phyloP scores from a whole-genome alignment of 2,888 invertebrate species.

The Caenorhabditis panamensis region DNA sequence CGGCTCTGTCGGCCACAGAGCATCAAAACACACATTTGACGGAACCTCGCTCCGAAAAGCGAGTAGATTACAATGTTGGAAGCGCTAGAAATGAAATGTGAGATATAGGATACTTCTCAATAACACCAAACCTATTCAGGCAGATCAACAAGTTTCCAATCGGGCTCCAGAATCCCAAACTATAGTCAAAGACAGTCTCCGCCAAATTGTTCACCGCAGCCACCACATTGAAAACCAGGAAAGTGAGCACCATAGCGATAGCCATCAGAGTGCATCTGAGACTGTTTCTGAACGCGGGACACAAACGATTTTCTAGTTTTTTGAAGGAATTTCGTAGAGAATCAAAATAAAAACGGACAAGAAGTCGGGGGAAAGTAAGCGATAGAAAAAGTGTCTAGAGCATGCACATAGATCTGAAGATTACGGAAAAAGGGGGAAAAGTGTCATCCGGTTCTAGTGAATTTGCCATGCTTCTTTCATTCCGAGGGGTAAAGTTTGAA shows the following conservation, averaged over 20 bases:
- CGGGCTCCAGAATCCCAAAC: conserved; percentile 56
- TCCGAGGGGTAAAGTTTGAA: not conserved
- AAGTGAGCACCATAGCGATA: conserved; percentile 76
- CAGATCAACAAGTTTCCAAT: conserved; percentile 79
- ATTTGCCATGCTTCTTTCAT: conserved; percentile 14
- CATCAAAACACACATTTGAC: conserved; percentile 75
- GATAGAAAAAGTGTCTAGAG: conserved; percentile 10
- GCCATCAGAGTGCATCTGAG: conserved; percentile 79
- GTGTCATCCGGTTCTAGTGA: conserved; percentile 30
- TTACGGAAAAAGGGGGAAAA: not conserved
- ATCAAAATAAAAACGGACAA: conserved; percentile 24
- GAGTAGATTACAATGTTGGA: conserved; percentile 81
- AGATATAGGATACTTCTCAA: no score
- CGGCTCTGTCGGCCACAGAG: conserved; percentile 72
- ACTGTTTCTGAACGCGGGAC: conserved; percentile 58
- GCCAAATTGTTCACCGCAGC: conserved; percentile 75
- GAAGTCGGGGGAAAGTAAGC: conserved; percentile 22
- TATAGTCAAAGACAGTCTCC: conserved; percentile 70
- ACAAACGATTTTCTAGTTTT: conserved; percentile 33
- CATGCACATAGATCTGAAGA: conserved; percentile 7
- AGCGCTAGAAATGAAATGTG: conserved; percentile 69
- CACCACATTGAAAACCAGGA: conserved; percentile 74
- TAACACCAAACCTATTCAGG: conserved; percentile 80
- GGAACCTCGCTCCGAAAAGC: conserved; percentile 78
- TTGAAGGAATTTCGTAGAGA: conserved; percentile 30